Conservation (phyloP, 2,113 vertebrate genomes). For the Tautogolabrus adspersus region DNA sequence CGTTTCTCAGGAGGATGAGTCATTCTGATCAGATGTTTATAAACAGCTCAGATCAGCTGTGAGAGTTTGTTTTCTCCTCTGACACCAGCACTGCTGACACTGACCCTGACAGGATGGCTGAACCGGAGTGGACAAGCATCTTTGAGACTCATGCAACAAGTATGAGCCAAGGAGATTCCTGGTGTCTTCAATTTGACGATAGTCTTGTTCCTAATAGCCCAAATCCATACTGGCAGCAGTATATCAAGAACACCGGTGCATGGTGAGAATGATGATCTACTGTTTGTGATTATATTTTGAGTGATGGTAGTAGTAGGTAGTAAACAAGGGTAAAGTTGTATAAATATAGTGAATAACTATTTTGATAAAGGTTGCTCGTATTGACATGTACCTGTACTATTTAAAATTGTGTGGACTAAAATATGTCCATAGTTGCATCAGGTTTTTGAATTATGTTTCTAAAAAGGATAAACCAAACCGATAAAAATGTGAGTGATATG, state of each 20-base stretch:
- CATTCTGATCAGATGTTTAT: neutral
- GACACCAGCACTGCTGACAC: neutral
- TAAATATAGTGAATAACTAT: too few species aligned
- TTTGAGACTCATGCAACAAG: slow-evolving; percentile 34
- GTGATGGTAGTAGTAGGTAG: neutral
- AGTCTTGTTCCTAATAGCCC: neutral
- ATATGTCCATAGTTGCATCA: too few species aligned
- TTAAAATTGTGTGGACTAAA: too few species aligned
- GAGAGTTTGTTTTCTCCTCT: neutral
- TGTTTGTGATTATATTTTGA: neutral
- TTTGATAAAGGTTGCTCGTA: too few species aligned
- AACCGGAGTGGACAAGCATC: slow-evolving; percentile 34
- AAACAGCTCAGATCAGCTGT: slow-evolving; percentile 34
- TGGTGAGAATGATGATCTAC: slow-evolving; percentile 49
- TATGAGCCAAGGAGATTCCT: slow-evolving; percentile 40
- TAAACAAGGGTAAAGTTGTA: too few species aligned
- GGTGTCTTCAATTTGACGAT: slow-evolving; percentile 71
- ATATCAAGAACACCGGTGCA: slow-evolving; percentile 68
- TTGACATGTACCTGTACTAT: too few species aligned
- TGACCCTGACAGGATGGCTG: slow-evolving; percentile 46
- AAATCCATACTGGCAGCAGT: slow-evolving; percentile 39
- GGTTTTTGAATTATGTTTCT: too few species aligned
- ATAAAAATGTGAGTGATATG: too few species aligned
- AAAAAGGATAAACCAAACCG: too few species aligned
- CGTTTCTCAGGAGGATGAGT: neutral